Evolutionary conservation across 1,140 invertebrate genomes (phyloP), one percentile per base, ranked within the genome.

Genomic region (Microplitis demolitor): DNA sequence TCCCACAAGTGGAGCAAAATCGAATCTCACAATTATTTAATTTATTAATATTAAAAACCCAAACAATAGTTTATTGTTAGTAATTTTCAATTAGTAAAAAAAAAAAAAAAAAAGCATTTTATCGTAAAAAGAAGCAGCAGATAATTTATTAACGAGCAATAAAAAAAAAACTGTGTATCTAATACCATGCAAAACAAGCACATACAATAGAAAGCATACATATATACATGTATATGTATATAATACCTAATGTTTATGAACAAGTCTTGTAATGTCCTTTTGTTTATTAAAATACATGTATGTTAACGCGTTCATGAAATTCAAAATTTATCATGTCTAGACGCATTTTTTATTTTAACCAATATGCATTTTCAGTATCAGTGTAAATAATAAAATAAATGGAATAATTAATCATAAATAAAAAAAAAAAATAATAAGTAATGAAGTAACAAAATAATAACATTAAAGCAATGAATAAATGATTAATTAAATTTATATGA

Each of bases 351-450:
- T 54, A 54, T 60, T 37, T 14, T 33, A 34, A 67, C 58, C 4
- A 66, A 56, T 50, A 72, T 72, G 71, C 70, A 75, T 72, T 75
- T 75, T 75, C 74, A 75, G 74, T 75, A 75, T 73, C 66, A 73
- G 69, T 69, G 35, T 67, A 61, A 33, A 60, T 24, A 67, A 50
- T n/a, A 54, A n/a, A 14, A 54, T 54, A n/a, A 50, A 50, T 16
- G n/a, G n/a, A 54, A n/a, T 5, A 54, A 14, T 54, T 16, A n/a
- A 54, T 54, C 39, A 45, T 45, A 14, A 68, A 35, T 14, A 24
- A 69, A 39, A 69, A 14, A 39, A 58, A 45, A 39, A 45, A 58
- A 3, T 60, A 69, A 45, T 33, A 34, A 37, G 3, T 0, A 31
- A 60, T 9, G 31, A 31, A 60, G 6, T 9, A 33, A 33, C 31